Conservation (phyloP, 2,113 vertebrate species). For the Patagioenas fasciata region DNA sequence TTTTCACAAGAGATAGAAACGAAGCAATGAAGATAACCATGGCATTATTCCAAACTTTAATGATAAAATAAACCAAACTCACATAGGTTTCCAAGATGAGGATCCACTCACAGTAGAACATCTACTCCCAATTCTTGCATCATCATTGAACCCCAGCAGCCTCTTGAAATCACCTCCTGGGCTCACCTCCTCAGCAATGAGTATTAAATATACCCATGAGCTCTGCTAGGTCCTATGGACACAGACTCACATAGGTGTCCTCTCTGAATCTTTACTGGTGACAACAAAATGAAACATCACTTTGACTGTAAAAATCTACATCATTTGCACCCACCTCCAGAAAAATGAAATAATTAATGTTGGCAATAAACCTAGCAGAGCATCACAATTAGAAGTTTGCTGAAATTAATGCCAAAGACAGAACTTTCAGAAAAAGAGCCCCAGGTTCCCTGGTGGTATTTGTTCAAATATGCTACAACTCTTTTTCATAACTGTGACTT, state of each 20-base stretch:
- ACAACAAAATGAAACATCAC: background rate
- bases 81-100: background rate
- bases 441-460: background rate
- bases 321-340: background rate
- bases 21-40: background rate
- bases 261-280: background rate
- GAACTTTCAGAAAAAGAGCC: background rate
- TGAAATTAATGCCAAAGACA: background rate
- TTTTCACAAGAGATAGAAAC: background rate
- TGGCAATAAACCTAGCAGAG: background rate
- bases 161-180: background rate
- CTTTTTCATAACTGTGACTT: background rate
- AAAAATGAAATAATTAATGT: background rate
- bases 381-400: background rate
- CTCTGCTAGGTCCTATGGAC: background rate
- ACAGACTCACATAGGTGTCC: background rate
- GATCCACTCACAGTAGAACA: background rate
- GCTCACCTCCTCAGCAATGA: background rate
- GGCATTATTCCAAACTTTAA: background rate
- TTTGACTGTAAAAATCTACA: background rate
- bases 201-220: background rate
- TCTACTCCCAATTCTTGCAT: background rate
- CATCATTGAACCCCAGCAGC: background rate
- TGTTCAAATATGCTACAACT: background rate
- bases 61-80: background rate